Conservation (phyloP, 1,140 invertebrate species). For the Cyclina sinensis region DNA sequence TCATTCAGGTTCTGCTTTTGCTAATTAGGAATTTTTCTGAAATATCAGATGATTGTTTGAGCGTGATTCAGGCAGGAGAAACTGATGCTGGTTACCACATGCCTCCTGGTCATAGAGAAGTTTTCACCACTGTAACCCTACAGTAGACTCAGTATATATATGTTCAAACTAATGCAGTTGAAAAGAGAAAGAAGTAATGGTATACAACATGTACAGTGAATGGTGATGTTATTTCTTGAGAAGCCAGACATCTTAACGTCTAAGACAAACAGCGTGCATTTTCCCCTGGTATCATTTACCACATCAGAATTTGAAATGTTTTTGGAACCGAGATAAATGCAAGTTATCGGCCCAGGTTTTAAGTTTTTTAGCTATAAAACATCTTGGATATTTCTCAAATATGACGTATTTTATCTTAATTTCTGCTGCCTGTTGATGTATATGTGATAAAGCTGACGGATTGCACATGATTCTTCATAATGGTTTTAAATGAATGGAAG, state of each 20-base stretch:
- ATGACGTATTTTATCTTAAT: constrained; percentile 12
- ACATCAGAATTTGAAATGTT: constrained; percentile 20
- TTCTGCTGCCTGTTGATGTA: neutral
- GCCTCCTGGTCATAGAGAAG: too few species aligned
- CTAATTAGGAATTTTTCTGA: too few species aligned
- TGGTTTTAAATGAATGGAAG: neutral
- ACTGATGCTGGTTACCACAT: too few species aligned
- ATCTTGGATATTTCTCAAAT: neutral
- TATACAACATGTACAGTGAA: neutral
- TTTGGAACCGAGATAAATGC: neutral
- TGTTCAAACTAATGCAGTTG: too few species aligned
- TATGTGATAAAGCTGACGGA: neutral
- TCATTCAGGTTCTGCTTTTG: too few species aligned
- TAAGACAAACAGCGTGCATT: neutral
- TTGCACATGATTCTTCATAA: neutral
- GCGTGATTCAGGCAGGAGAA: neutral
- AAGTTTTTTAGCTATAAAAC: neutral
- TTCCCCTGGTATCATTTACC: neutral
- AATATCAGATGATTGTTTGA: too few species aligned
- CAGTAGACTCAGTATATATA: too few species aligned
- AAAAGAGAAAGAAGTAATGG: too few species aligned
- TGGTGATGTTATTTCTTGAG: neutral
- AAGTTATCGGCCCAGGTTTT: neutral
- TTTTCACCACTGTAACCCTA: too few species aligned
- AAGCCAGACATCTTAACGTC: neutral